Evolutionary conservation across 2,797 vertebrate genomes (phyloP), one percentile per base, ranked within the genome.

Genomic region (Rhynchonycteris naso): DNA sequence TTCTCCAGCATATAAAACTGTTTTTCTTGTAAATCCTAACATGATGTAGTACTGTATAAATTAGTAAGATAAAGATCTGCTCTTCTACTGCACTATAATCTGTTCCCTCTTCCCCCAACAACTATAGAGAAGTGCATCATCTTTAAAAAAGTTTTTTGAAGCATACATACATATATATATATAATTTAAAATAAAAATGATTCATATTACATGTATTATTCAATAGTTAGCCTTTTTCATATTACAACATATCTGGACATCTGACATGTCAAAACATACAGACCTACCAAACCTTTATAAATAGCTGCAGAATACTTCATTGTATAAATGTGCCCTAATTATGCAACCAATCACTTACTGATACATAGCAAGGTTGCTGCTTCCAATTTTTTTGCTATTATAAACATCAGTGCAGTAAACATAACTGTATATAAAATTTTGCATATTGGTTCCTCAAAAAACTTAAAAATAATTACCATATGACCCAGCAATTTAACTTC

Each of bases 1-100:
- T 43, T 78, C 89, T 93, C 78, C 74, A 72, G 13, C n/a, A 88
- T 95, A 93, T 18, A 93, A 90, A 93, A 88, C 26, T 88, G 16
- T 56, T 54, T 35, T 93, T 88, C 54, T 88, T 93, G 3, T 54
- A 94, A 78, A 66, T 1, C 22, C 63, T 89, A 79, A 83, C 72
- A 33, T 75, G 35, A 95, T 43, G 43, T 10, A 58, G 30, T 88
- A 66, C 68, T 56, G 68, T 72, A 52, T 66, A 63, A 96, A 80
- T 50, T 9, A 75, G 61, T 16, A 83, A 56, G 28, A 86, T 65
- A 83, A 93, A 96, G 80, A 28, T 87, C n/a, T 78, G 22, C 50
- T 90, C 43, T 78, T 69, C 26, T 75, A 26, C 8, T 19, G 7
- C 9, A 72, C 22, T 81, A 38, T 2, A 58, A 84, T 63, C n/a